phyloP scores from a whole-genome alignment of 2,888 invertebrate genomes.

The Acanthopleura granulata region DNA sequence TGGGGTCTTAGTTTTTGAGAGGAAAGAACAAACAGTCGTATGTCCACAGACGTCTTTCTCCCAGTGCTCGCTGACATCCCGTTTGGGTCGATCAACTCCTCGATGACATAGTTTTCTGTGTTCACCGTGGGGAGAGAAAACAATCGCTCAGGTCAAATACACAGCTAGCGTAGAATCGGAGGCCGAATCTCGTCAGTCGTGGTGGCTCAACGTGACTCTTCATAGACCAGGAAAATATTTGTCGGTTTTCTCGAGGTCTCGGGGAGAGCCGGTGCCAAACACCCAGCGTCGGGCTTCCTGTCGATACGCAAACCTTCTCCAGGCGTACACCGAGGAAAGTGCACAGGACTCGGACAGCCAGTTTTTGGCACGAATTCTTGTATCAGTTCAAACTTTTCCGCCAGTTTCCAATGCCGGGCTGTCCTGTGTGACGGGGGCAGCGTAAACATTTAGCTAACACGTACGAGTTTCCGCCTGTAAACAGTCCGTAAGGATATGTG shows the following conservation, averaged over 20 bases:
- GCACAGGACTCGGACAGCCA: background rate
- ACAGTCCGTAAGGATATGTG: background rate
- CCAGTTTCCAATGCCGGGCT: background rate
- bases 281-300: background rate
- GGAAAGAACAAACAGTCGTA: background rate
- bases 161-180: background rate
- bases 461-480: background rate
- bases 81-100: background rate
- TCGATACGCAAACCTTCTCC: conserved; percentile 7
- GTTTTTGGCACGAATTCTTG: conserved; percentile 19
- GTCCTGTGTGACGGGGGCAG: background rate
- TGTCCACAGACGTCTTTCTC: conserved; percentile 1
- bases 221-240: conserved; percentile 5
- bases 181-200: background rate
- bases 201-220: conserved; percentile 14
- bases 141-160: conserved; percentile 18
- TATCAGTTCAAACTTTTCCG: conserved; percentile 17
- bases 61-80: background rate
- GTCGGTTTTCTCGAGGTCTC: conserved; percentile 16
- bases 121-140: conserved; percentile 6
- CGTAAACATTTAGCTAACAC: conserved; percentile 8
- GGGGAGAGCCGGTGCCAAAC: conserved; percentile 16
- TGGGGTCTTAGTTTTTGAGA: conserved; percentile 2
- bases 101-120: conserved; percentile 17
- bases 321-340: conserved; percentile 3